Conservation (phyloP, 2,797 vertebrate species). For the Pipistrellus kuhlii region DNA sequence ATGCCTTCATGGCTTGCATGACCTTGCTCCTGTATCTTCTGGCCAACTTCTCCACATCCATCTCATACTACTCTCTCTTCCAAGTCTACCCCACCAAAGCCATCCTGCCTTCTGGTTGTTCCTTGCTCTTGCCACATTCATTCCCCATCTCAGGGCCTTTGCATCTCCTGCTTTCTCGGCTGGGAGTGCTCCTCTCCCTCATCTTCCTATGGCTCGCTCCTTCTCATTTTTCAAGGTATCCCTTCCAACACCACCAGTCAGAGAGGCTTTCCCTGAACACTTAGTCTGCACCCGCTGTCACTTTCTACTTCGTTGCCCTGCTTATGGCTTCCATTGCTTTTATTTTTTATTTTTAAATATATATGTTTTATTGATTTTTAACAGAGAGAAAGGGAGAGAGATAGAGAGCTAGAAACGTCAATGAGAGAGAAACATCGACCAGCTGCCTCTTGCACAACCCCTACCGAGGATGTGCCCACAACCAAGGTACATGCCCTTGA, state of each 20-base stretch:
- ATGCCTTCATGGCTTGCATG: neutral
- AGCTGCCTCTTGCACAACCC: too few species aligned
- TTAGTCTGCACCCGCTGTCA: neutral
- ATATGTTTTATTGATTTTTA: too few species aligned
- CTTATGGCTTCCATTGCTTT: neutral
- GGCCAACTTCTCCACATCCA: neutral
- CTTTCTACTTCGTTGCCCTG: neutral
- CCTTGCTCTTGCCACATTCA: neutral
- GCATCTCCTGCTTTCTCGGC: neutral
- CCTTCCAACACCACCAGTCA: neutral
- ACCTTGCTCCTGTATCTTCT: neutral
- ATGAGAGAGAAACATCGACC: too few species aligned
- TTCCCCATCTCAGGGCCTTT: neutral
- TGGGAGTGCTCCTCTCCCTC: neutral
- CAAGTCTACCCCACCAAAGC: neutral
- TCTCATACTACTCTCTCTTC: neutral
- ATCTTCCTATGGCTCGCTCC: neutral
- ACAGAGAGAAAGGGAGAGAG: too few species aligned
- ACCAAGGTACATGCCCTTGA: too few species aligned
- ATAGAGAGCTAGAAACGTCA: too few species aligned
- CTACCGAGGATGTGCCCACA: too few species aligned
- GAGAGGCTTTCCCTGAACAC: neutral
- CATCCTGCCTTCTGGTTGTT: neutral
- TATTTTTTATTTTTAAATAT: neutral
- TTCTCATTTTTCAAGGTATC: neutral